Base-by-base conservation (phyloP, 2,888 invertebrate species). In the Ecdyonurus torrentis region DNA sequence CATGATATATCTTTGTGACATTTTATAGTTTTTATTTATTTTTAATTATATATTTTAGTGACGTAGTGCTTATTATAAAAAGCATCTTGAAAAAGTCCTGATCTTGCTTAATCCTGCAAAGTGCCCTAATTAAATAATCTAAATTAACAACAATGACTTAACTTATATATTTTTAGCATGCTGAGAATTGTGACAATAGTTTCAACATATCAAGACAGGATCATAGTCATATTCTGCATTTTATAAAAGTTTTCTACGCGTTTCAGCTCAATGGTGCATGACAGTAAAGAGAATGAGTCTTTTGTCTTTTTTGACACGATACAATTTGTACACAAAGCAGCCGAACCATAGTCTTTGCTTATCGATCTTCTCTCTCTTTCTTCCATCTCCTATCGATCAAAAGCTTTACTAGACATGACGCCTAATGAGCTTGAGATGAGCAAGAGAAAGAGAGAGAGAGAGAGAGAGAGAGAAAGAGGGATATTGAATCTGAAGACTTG, bases 251-350 rank as follows among this genome's bases (percentile, higher is more conserved):
- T 15, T 37, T 7, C 55, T 20, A 22, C 55, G 55, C 55, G 55
- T 55, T 20, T 55, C 55, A n/a, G 55, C 10, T 22, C 55, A 55
- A 55, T 55, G 55, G 55, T 55, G 55, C 55, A 55, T 55, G 55
- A 55, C 55, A 55, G 22, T n/a, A 5, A 20, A 22, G 37, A 55
- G 55, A 55, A 55, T 55, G 55, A 55, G 55, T 22, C 55, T 55
- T 55, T 55, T 55, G 55, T 55, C 55, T 55, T 55, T n/a, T 55
- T 20, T n/a, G n/a, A 22, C 55, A 55, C 22, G 22, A 55, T 55
- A 55, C 55, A 37, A 37, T 37, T 37, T 37, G 37, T 37, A 37
- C 37, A 37, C 37, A 37, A 37, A 37, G 37, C 37, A 37, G 37
- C 37, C 37, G 37, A 37, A 15, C 37, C 37, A 5, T 10, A 37